Percentiles rank a stretch among this genome's conserved stretches.
Conservation (phyloP, 2,113 vertebrate genomes). For the Solea senegalensis region DNA sequence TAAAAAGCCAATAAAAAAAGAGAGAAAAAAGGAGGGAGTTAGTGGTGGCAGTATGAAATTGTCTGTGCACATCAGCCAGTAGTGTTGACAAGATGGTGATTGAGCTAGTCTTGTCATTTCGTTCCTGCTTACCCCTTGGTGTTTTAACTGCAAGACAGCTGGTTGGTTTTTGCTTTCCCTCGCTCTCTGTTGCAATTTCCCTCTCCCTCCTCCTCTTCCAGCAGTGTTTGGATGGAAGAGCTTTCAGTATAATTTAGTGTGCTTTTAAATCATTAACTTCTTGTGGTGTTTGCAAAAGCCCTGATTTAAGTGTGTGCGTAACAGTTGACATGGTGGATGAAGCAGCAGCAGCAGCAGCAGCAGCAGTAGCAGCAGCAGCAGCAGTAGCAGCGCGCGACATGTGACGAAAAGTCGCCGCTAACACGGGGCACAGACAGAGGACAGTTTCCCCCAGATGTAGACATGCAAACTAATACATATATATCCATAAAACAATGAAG, state of each 20-base stretch:
- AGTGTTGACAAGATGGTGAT: conserved; percentile 83
- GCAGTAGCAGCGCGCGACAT: conserved; percentile 40
- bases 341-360: conserved; percentile 41
- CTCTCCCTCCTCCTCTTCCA: conserved; percentile 29
- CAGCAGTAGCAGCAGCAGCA: conserved; percentile 30
- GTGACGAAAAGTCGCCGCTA: conserved; percentile 27
- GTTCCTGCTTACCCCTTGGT: conserved; percentile 75
- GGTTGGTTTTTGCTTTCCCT: conserved; percentile 15
- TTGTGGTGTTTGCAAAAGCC: conserved; percentile 71
- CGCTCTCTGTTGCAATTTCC: conserved; percentile 26
- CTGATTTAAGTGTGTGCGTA: conserved; percentile 57
- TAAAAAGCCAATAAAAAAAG: conserved; percentile 62
- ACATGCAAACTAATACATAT: conserved; percentile 58
- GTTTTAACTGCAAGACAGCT: conserved; percentile 74
- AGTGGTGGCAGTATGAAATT: conserved; percentile 72
- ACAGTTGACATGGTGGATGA: conserved; percentile 65
- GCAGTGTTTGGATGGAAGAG: conserved; percentile 65
- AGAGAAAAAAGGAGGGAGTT: conserved; percentile 55
- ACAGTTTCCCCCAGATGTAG: conserved; percentile 25
- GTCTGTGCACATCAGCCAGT: conserved; percentile 80
- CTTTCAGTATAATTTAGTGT: conserved; percentile 80
- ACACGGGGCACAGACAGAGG: background rate
- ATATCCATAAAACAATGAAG: conserved; percentile 74
- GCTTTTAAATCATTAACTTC: conserved; percentile 82
- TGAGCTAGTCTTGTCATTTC: conserved; percentile 82